phyloP scores from a whole-genome alignment of 92 coral and sea anemone species.

The Epizoanthus scotinus region DNA sequence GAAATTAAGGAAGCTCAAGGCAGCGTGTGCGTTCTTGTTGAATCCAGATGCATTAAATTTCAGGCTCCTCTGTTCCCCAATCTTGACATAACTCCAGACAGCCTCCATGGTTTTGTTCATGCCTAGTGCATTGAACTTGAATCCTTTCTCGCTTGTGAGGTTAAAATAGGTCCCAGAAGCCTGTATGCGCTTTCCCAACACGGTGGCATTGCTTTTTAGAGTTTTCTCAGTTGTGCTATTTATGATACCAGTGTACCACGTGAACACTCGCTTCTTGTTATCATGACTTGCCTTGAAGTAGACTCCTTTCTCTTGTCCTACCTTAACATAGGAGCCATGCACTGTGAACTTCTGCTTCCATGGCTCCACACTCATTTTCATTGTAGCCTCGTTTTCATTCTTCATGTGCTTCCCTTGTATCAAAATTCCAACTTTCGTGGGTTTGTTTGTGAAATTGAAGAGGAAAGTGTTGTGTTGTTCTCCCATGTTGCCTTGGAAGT shows the following conservation, averaged over 20 bases:
- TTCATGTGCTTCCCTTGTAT: constrained; percentile 68
- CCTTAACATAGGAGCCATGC: constrained; percentile 65
- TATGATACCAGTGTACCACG: constrained; percentile 80
- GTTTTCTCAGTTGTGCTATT: constrained; percentile 76
- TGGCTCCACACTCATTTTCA: constrained; percentile 71
- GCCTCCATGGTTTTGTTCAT: constrained; percentile 68
- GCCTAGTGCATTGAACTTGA: constrained; percentile 67
- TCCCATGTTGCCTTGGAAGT: constrained; percentile 76
- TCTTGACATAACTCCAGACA: constrained; percentile 52
- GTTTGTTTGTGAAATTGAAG: constrained; percentile 71
- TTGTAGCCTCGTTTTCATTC: constrained; percentile 61
- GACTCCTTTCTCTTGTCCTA: constrained; percentile 74
- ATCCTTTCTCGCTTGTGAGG: constrained; percentile 63
- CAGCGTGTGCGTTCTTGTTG: constrained; percentile 59
- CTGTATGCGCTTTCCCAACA: constrained; percentile 75
- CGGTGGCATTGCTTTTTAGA: constrained; percentile 77
- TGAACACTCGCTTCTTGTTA: constrained; percentile 75
- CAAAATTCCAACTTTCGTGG: constrained; percentile 69
- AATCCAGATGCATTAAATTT: constrained; percentile 67
- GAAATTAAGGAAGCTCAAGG: constrained; percentile 69
- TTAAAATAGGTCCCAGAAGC: constrained; percentile 67
- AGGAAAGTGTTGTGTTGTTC: constrained; percentile 61
- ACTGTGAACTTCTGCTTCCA: constrained; percentile 76
- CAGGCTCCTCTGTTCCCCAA: constrained; percentile 69
- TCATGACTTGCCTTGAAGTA: constrained; percentile 88